Percentiles rank a stretch among this genome's conserved stretches.
Evolutionary conservation across 2,888 invertebrate species (phyloP).

Genomic region (Aphrophora alni): DNA sequence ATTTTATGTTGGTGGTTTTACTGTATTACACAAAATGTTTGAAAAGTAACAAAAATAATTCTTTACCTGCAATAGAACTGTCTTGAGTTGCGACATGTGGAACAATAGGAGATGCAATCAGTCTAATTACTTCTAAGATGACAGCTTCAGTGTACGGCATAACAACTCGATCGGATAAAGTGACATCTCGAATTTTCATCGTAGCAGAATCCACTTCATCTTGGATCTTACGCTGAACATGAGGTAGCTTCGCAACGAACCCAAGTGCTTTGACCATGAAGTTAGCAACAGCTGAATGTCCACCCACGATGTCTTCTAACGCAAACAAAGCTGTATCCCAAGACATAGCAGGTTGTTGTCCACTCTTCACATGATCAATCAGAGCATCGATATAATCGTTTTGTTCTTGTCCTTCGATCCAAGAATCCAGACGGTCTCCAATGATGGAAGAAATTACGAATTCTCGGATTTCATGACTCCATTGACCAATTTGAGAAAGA

Average conservation of each 20-base stretch:
- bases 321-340: conserved; percentile 64
- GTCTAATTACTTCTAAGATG: conserved; percentile 66
- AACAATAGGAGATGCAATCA: conserved; percentile 71
- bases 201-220: conserved; percentile 61
- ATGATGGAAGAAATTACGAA: conserved; percentile 64
- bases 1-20: too few relatives aligned
- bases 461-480: conserved; percentile 62
- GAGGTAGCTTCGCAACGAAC: conserved; percentile 61
- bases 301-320: conserved; percentile 63
- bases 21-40: too few relatives aligned
- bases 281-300: conserved; percentile 70
- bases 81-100: conserved; percentile 70
- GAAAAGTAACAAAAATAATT: neutral
- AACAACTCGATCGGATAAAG: conserved; percentile 59
- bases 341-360: conserved; percentile 58
- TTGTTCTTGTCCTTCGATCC: conserved; percentile 53
- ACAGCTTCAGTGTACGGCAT: conserved; percentile 69
- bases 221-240: conserved; percentile 63
- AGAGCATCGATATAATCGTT: conserved; percentile 67
- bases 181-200: conserved; percentile 51
- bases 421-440: conserved; percentile 58
- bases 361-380: conserved; percentile 61
- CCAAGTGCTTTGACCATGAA: conserved; percentile 66
- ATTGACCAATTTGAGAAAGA: conserved; percentile 60
- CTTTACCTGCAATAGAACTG: conserved; percentile 66